Evolutionary conservation across 2,113 vertebrate genomes (phyloP).

Genomic region (Gadus macrocephalus): DNA sequence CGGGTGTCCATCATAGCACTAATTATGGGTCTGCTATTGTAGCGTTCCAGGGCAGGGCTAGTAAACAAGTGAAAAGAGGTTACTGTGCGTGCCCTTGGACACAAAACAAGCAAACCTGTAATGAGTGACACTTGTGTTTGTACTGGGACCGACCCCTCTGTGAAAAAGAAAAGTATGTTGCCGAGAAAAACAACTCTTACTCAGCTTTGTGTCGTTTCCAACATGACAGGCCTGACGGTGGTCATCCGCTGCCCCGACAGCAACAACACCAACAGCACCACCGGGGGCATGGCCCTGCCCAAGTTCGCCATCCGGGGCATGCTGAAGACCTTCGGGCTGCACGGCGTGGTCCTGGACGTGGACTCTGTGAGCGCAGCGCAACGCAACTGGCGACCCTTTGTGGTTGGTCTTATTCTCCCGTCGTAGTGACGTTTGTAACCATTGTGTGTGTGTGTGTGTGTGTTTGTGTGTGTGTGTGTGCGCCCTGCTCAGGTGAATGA

Average conservation of each 20-base stretch:
- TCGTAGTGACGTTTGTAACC: background rate
- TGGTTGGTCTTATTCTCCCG: background rate
- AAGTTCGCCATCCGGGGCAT: conserved; percentile 97
- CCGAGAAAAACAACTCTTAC: too few relatives aligned
- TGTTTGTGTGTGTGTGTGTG: background rate
- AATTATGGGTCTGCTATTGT: too few relatives aligned
- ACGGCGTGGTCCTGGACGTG: conserved; percentile 93
- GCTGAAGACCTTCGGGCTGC: conserved; percentile 94
- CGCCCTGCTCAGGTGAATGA: conserved; percentile 82
- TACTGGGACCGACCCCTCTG: too few relatives aligned
- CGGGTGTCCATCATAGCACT: too few relatives aligned
- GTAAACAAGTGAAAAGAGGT: too few relatives aligned
- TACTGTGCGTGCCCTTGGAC: too few relatives aligned
- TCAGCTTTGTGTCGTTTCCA: background rate
- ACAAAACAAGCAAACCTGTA: too few relatives aligned
- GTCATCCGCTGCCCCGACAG: conserved; percentile 94
- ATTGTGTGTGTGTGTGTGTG: background rate
- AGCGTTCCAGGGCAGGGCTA: too few relatives aligned
- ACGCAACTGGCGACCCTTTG: background rate
- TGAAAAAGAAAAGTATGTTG: too few relatives aligned
- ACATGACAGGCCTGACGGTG: conserved; percentile 83
- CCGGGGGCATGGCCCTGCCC: conserved; percentile 88
- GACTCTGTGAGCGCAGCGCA: conserved; percentile 82
- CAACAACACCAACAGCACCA: conserved; percentile 86
- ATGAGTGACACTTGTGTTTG: too few relatives aligned